These are phyloP conservation scores for Zoroaster sp. DNA, from an alignment of 53 echinoderm and acorn worm genomes.

Conservation along the genomic window DNA sequence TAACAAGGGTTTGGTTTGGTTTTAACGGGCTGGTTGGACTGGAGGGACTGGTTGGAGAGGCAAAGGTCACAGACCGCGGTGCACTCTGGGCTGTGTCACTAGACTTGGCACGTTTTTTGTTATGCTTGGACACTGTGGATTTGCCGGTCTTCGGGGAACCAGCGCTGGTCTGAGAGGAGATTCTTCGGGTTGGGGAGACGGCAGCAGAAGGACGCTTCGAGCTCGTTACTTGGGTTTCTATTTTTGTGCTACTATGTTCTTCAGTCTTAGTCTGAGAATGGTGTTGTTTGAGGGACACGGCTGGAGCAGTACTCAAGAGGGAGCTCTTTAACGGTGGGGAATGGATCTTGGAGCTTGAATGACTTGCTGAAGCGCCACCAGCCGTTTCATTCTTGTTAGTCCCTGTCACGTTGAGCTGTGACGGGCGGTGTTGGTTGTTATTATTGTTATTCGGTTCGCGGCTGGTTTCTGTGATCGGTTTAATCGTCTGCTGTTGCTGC, in stretches of 20 bases:
- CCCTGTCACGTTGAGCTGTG: slow-evolving; percentile 7
- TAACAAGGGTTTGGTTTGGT: slow-evolving; percentile 35
- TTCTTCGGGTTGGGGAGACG: slow-evolving; percentile 27
- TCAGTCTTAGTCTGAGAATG: slow-evolving; percentile 26
- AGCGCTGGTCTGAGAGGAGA: neutral
- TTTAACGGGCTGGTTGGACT: slow-evolving; percentile 16
- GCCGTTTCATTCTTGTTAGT: slow-evolving; percentile 34
- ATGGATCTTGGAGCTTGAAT: slow-evolving; percentile 41
- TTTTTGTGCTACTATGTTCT: slow-evolving; percentile 8
- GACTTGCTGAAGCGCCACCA: slow-evolving; percentile 20
- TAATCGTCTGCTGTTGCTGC: slow-evolving; percentile 27
- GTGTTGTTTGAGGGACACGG: slow-evolving; percentile 61
- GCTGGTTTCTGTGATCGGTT: slow-evolving; percentile 1
- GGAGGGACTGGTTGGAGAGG: slow-evolving; percentile 20
- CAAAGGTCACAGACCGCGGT: slow-evolving; percentile 33
- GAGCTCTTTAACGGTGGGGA: slow-evolving; percentile 76
- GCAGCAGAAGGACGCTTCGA: slow-evolving; percentile 36
- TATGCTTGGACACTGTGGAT: slow-evolving; percentile 16
- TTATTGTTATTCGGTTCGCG: slow-evolving; percentile 45
- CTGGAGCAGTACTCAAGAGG: slow-evolving; percentile 74
- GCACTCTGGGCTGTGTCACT: slow-evolving; percentile 1
- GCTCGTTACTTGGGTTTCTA: slow-evolving; percentile 11
- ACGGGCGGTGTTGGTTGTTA: slow-evolving; percentile 24
- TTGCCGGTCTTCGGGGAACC: slow-evolving; percentile 10
- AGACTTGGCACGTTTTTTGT: slow-evolving; percentile 32